Conservation (phyloP, 2,797 vertebrate genomes). For the Momotus momota region DNA sequence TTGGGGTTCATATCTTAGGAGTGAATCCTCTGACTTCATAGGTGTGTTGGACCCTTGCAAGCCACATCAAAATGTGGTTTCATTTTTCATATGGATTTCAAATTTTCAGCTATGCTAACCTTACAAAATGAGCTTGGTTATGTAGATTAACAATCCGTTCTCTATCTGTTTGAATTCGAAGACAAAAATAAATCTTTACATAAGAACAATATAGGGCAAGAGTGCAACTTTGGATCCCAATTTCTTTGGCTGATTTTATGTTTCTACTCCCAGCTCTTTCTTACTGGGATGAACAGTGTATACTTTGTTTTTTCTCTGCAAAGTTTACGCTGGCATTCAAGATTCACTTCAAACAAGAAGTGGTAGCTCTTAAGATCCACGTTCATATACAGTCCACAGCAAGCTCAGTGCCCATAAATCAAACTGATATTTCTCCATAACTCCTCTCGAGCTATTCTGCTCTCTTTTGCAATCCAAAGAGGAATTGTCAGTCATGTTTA, state of each 20-base stretch:
- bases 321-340: slow-evolving; percentile 18
- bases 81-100: neutral
- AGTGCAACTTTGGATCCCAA: neutral
- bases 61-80: neutral
- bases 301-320: neutral
- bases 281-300: neutral
- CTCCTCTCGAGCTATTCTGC: neutral
- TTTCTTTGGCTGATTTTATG: neutral
- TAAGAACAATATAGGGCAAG: neutral
- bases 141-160: neutral
- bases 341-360: slow-evolving; percentile 11
- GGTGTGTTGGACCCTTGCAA: neutral
- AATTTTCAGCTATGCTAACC: neutral
- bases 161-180: neutral
- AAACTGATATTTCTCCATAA: neutral
- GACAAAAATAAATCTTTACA: neutral
- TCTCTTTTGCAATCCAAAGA: neutral
- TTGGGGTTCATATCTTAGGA: accelerated
- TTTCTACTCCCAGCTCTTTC: neutral
- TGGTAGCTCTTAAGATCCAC: neutral
- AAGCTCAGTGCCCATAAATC: slow-evolving; percentile 8
- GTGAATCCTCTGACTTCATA: neutral
- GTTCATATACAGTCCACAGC: neutral
- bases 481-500: slow-evolving; percentile 16
- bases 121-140: neutral